These are phyloP conservation scores for Nasonia vitripennis DNA, from an alignment of 1,140 invertebrate genomes.

Conservation along the genomic window DNA sequence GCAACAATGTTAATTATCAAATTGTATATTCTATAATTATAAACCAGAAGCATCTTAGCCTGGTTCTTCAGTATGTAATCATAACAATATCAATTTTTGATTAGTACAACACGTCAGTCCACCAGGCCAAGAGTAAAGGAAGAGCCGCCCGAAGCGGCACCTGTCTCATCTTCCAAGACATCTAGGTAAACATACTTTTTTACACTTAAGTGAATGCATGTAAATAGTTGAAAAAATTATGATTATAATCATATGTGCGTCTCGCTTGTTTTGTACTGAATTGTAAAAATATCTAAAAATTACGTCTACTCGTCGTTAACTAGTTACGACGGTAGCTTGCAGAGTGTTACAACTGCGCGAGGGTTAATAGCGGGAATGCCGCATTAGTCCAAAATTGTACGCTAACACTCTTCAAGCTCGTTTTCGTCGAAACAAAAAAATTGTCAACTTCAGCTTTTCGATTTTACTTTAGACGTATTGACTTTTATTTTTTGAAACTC, in stretches of 20 bases:
- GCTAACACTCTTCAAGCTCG: slow-evolving; percentile 42
- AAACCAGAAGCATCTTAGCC: slow-evolving; percentile 49
- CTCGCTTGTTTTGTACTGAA: slow-evolving; percentile 42
- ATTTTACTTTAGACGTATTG: not conserved
- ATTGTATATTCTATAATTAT: slow-evolving; percentile 42
- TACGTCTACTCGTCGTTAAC: not conserved
- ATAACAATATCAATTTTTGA: slow-evolving; percentile 78
- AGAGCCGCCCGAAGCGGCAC: slow-evolving; percentile 75
- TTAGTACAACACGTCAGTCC: slow-evolving; percentile 79
- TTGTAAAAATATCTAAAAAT: slow-evolving; percentile 5
- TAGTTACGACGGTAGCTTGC: slow-evolving; percentile 11
- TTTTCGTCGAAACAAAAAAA: slow-evolving; percentile 17
- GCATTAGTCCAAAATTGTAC: slow-evolving; percentile 37
- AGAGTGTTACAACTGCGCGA: slow-evolving; percentile 32
- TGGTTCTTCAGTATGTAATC: slow-evolving; percentile 59
- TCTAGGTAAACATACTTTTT: slow-evolving; percentile 73
- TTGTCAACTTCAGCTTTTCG: not conserved
- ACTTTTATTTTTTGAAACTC: not conserved
- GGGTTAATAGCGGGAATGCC: not conserved
- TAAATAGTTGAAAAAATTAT: slow-evolving; percentile 55
- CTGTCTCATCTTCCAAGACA: slow-evolving; percentile 76
- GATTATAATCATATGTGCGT: slow-evolving; percentile 41
- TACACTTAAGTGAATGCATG: slow-evolving; percentile 69
- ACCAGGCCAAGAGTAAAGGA: slow-evolving; percentile 76
- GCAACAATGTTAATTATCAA: slow-evolving; percentile 22